These are phyloP conservation scores for Schrankia costaestrigalis DNA, from an alignment of 2,888 invertebrate genomes.

Conservation along the genomic window DNA sequence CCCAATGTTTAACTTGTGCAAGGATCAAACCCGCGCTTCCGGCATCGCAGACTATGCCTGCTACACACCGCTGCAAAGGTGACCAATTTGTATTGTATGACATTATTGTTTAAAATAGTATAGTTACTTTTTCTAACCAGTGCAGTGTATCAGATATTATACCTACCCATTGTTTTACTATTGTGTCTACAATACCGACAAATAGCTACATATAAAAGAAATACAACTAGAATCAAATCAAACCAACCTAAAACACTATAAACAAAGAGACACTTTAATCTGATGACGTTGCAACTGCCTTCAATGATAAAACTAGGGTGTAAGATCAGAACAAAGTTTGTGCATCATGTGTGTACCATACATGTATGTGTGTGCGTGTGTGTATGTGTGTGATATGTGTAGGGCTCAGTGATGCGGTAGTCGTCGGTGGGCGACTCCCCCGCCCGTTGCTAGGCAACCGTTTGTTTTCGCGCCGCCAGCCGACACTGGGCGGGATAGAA, in stretches of 20 bases:
- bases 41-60: too few relatives aligned
- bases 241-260: background rate
- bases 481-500: constrained; percentile 74
- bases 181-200: background rate
- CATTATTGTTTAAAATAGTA: too few relatives aligned
- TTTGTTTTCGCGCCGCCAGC: constrained; percentile 73
- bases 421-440: constrained; percentile 51
- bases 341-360: constrained; percentile 23
- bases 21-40: too few relatives aligned
- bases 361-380: constrained; percentile 8
- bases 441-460: constrained; percentile 71
- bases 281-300: background rate
- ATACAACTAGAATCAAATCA: background rate
- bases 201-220: background rate
- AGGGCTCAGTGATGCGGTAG: constrained; percentile 60
- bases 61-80: too few relatives aligned
- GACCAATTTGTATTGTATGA: too few relatives aligned
- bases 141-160: too few relatives aligned
- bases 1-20: too few relatives aligned
- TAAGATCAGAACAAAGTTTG: constrained; percentile 11
- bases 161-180: too few relatives aligned
- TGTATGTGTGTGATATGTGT: constrained; percentile 56
- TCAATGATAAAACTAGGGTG: constrained; percentile 1
- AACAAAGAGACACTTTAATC: background rate
- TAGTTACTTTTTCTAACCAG: too few relatives aligned